Percentiles rank a stretch among this genome's conserved stretches.
These are phyloP conservation scores for Podarcis raffonei DNA, from an alignment of 2,113 vertebrate species.

Conservation along the genomic window DNA sequence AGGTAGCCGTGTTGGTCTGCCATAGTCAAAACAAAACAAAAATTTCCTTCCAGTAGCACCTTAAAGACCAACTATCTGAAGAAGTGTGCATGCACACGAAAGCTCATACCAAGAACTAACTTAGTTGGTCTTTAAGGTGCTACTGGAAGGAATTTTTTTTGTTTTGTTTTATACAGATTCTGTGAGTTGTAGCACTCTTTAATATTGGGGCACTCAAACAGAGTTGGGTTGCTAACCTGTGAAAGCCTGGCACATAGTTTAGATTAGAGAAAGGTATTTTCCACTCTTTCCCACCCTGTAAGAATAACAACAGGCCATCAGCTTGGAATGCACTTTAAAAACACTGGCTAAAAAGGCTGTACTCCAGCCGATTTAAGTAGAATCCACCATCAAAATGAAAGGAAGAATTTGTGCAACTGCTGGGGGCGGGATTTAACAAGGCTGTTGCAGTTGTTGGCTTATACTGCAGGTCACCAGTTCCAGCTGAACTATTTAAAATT, in stretches of 20 bases:
- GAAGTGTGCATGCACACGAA: too few relatives aligned
- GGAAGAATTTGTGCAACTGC: neutral
- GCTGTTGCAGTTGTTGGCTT: conserved; percentile 8
- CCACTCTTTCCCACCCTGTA: neutral
- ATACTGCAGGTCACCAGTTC: conserved; percentile 23
- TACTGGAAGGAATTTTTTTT: too few relatives aligned
- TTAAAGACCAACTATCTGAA: too few relatives aligned
- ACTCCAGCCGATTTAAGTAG: neutral
- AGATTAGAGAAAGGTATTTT: neutral
- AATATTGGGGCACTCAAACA: neutral
- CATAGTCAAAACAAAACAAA: too few relatives aligned
- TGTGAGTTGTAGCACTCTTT: neutral
- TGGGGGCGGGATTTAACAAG: neutral
- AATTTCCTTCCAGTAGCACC: too few relatives aligned
- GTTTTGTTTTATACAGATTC: neutral
- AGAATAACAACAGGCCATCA: neutral
- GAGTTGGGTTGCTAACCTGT: neutral
- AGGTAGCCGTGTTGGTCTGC: too few relatives aligned
- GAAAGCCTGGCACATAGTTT: neutral
- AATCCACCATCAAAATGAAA: neutral
- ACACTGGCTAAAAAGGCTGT: neutral
- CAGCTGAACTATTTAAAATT: too few relatives aligned
- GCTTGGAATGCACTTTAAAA: neutral
- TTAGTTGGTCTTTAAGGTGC: too few relatives aligned
- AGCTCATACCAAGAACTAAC: too few relatives aligned